Evolutionary conservation across 2,888 invertebrate genomes (phyloP), one percentile per base, ranked within the genome.

Genomic region (Metellina segmentata): DNA sequence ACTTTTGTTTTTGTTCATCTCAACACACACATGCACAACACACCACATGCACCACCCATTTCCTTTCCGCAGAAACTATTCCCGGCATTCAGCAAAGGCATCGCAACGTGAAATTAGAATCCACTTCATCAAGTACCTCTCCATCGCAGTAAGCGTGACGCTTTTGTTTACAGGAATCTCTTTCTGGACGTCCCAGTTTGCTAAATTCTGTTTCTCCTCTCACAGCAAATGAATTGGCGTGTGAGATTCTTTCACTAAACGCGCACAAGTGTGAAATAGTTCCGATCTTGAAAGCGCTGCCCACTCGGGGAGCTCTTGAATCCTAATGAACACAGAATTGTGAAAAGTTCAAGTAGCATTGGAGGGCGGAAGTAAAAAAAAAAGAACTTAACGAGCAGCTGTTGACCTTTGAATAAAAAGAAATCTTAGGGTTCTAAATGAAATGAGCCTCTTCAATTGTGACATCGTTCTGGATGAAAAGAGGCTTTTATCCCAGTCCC

Each of bases 251-350:
- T 81, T 81, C 13, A 20, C n/a, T 19, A 72, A 51, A 70, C 16
- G 13, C 16, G 13, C 48, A 52, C 52, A 78, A 78, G 78, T 78
- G 78, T 78, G 82, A 82, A 71, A 20, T 70, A 82, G 20, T 70
- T 82, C 51, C 51, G 70, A 34, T 75, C 48, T 75, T 75, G 34
- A 34, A 75, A 82, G 51, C 82, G 53, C 74, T 85, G 52, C 20
- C 52, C 51, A n/a, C 51, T 49, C 49, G 71, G 51, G 49, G 49
- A 70, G 51, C 83, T 85, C 72, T 51, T 20, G 34, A 9, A 16
- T 53, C 74, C 34, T 83, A 83, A 74, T 83, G 74, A 53, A 16
- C 53, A 71, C 51, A 71, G 48, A 70, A 53, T 79, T 79, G 19
- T 7, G 49, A 52, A 78, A 51, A n/a, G 77, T 49, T 78, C 51